Evolutionary conservation across 2,797 vertebrate species (phyloP), one percentile per base, ranked within the genome.

Genomic region (Psittacula echo): DNA sequence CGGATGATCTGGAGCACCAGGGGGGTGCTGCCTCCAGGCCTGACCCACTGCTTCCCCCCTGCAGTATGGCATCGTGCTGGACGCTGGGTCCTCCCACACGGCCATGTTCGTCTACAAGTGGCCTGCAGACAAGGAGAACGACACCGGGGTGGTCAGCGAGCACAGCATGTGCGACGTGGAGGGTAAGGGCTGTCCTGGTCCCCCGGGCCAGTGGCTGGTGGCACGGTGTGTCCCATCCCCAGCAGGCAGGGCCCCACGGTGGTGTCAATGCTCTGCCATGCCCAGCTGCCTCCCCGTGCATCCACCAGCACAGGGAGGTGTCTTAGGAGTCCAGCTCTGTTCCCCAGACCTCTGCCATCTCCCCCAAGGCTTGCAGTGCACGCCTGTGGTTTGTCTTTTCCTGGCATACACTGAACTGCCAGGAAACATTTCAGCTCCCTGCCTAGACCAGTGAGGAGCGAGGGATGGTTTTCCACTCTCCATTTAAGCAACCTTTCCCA

Each of bases 21-120:
- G 10, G 23, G n/a, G 3, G 10, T 42, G 37, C 37, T 11, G 4
- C 50, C 39, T 47, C 20, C 1, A 5, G 24, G n/a, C 10, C 73
- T 96, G 60, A 95, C n/a, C 26, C 19, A 7, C 51, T 62, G 13
- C 50, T 71, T 92, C 13, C 44, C n/a, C 29, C 72, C 27, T 7
- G 9, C 97, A 99, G 98, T 99, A 98, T 0, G 98, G 98, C 68
- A 98, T 99, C 2, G 98, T 99, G 50, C 96, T 99, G 95, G 98
- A 99, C 9, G 98, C 98, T 0, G 98, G 98, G 7, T 99, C 98
- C 41, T 98, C 98, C 45, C 98, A 98, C 96, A 99, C 98, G 0
- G 94, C 98, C 71, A 91, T 99, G 93, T 99, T 98, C 73, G 8
- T 98, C 79, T 99, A 99, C 96, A 98, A 98, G 83, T 99, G 98